Base-by-base conservation (phyloP, 2,888 invertebrate species). In the Eurytoma californica region DNA sequence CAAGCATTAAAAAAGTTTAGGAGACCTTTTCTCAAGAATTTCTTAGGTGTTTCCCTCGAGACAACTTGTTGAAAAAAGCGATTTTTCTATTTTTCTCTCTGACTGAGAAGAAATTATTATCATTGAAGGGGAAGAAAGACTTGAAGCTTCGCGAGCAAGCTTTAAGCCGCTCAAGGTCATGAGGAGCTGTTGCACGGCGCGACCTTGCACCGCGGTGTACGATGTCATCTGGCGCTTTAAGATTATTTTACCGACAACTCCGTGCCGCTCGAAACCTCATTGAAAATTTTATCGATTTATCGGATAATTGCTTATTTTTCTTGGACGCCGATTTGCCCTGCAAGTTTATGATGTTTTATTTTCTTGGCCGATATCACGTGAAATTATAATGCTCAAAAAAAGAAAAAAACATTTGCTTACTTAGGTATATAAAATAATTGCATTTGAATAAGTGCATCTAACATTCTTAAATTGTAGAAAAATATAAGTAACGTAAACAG, bases 81-180 rank as follows among this genome's bases (percentile, higher is more conserved):
- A 14, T 30, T 16, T 61, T 30, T 28, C n/a, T 60, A 1, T 4
- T 57, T 24, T 24, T 24, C 60, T 49, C 3, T 49, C 53, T 53
- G n/a, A 53, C n/a, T 53, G n/a, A 3, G 3, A 9, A 39, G 39
- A 39, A 61, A 63, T 63, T 7, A 3, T 16, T 16, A 16, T 63
- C 30, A 30, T 30, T 13, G 51, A 14, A 28, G 30, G 30, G 24
- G 24, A 24, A 4, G n/a, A 61, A 39, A 28, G 5, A 14, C 14
- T 24, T 60, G 24, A 24, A 3, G 12, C 24, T 9, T 16, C 24
- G 24, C 14, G 61, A 13, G 1, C 30, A 49, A 39, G 65, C 65
- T 65, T 65, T 65, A 63, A 65, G 65, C n/a, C 47, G 30, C 28
- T 30, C 67, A 68, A 53, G 67, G 67, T 68, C 55, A 16, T 13